Conservation (phyloP, 1,140 invertebrate species). For the Pachypsylla venusta region DNA sequence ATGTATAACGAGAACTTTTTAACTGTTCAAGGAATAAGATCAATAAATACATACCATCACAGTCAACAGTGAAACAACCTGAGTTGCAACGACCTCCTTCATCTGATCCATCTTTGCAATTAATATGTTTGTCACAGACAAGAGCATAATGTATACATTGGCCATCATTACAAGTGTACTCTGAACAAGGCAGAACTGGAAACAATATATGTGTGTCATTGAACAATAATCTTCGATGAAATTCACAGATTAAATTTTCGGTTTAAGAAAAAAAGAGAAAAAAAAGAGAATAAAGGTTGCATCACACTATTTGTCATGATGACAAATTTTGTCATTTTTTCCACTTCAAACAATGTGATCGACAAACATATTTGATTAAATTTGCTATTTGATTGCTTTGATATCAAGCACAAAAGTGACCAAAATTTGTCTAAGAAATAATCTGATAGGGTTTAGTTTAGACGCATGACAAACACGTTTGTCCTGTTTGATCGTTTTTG, state of each 20-base stretch:
- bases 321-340: too few relatives aligned
- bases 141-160: conserved; percentile 28
- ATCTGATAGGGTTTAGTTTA: too few relatives aligned
- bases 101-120: conserved; percentile 24
- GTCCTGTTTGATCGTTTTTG: too few relatives aligned
- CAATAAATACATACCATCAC: conserved; percentile 13
- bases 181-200: conserved; percentile 19
- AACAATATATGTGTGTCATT: too few relatives aligned
- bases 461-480: too few relatives aligned
- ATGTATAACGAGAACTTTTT: background rate
- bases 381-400: too few relatives aligned
- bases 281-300: background rate
- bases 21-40: background rate
- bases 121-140: conserved; percentile 22
- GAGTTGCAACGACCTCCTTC: conserved; percentile 22
- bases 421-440: background rate
- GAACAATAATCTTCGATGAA: too few relatives aligned
- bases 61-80: background rate
- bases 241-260: too few relatives aligned
- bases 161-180: conserved; percentile 33
- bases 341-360: too few relatives aligned
- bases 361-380: too few relatives aligned
- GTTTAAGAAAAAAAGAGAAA: background rate
- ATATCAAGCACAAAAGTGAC: too few relatives aligned
- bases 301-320: too few relatives aligned